Percentiles rank a stretch among this genome's conserved stretches.
Evolutionary conservation across 2,113 vertebrate species (phyloP).

Genomic region (Protomyctophum bolini): DNA sequence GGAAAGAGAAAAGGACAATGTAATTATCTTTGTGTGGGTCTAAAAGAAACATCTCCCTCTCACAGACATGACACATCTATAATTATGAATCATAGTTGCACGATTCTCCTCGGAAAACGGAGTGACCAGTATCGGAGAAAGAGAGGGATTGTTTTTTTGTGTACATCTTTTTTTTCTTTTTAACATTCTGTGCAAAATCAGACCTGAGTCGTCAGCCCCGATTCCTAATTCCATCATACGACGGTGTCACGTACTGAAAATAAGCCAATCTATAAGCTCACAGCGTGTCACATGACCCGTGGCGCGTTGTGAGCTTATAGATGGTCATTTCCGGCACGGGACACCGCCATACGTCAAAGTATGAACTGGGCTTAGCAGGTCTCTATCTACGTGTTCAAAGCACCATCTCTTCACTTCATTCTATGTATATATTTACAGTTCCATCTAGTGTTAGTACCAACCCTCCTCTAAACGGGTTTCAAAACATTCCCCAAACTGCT

Average conservation of each 20-base stretch:
- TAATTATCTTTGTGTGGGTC: too few relatives aligned
- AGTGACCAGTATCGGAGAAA: constrained; percentile 11
- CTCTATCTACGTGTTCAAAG: constrained; percentile 6
- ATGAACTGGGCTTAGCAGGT: too few relatives aligned
- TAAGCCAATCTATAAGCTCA: too few relatives aligned
- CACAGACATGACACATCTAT: constrained; percentile 15
- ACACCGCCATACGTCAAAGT: too few relatives aligned
- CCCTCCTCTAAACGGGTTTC: neutral
- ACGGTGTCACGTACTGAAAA: too few relatives aligned
- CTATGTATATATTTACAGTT: constrained; percentile 49
- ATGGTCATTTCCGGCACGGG: too few relatives aligned
- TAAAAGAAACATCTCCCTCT: neutral
- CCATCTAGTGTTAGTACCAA: constrained; percentile 56
- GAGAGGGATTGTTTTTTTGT: constrained; percentile 29
- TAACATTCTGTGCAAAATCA: constrained; percentile 73
- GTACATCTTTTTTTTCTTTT: too few relatives aligned
- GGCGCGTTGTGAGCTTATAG: too few relatives aligned
- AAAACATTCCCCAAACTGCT: constrained; percentile 48
- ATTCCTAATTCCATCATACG: too few relatives aligned
- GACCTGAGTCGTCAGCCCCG: constrained; percentile 37
- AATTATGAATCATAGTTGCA: neutral
- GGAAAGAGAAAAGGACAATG: neutral
- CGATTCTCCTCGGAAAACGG: constrained; percentile 11
- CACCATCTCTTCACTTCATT: constrained; percentile 15
- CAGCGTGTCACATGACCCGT: too few relatives aligned